Base-by-base conservation (phyloP, 2,888 invertebrate species). In the Agapostemon virescens region DNA sequence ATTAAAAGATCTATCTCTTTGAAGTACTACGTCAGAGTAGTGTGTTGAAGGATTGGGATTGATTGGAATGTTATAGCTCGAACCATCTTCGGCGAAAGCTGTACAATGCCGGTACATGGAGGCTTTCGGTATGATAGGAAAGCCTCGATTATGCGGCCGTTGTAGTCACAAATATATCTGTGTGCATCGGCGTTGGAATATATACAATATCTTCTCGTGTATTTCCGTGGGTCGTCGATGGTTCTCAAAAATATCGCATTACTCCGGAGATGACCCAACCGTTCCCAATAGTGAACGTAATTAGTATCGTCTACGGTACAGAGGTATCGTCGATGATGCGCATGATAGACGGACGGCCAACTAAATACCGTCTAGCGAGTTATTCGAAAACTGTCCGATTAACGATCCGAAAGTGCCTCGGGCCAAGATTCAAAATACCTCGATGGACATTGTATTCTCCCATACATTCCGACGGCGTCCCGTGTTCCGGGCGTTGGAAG, bases 351-450 rank as follows among this genome's bases (percentile, higher is more conserved):
- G 33, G 66, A 58, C 30, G 26, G 58, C 58, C 64, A 36, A 71
- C 30, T 63, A 72, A 72, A 75, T 78, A 79, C 69, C 82, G 69
- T 84, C 61, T 67, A 71, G 70, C 77, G 82, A 87, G 86, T 83
- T 87, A 87, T 86, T 87, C 85, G 85, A 87, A 87, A 87, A 87
- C 80, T 81, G 86, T 83, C 78, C 87, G 86, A 86, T 86, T 87
- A 86, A 87, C 86, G 83, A 85, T 80, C 83, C 71, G 78, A 79
- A 84, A 86, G 81, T 81, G 83, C 80, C 80, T 52, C 70, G 72
- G 82, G 86, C 78, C 77, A 86, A 82, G 81, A 85, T 84, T 85
- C 86, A 73, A 87, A 87, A 87, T 87, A 87, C 83, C 85, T 83
- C 66, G 79, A 77, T 79, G 85, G 80, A 85, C 81, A 81, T 85